These are phyloP conservation scores for Chaetura pelagica DNA, from an alignment of 2,113 vertebrate species.

Conservation along the genomic window DNA sequence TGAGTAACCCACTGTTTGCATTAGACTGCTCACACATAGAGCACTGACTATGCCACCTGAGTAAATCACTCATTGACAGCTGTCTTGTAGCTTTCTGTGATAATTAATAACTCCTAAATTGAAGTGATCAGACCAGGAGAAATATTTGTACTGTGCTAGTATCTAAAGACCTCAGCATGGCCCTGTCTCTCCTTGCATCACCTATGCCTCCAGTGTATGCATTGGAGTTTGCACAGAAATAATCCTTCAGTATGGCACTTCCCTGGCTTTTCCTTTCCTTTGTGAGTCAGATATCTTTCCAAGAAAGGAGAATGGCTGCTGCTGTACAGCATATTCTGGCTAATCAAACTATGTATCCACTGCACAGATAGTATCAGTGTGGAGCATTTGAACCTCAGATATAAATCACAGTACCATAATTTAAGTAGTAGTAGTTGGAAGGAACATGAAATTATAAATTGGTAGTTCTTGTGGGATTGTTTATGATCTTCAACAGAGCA, in stretches of 20 bases:
- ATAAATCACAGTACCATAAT: neutral
- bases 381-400: neutral
- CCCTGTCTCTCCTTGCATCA: neutral
- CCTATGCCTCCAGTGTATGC: neutral
- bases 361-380: neutral
- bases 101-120: neutral
- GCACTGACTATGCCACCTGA: neutral
- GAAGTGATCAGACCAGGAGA: neutral
- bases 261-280: neutral
- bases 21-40: neutral
- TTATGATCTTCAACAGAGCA: neutral
- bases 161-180: neutral
- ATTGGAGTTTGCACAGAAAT: neutral
- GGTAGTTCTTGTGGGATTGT: neutral
- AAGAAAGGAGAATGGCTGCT: neutral
- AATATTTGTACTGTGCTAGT: neutral
- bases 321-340: neutral
- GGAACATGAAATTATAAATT: neutral
- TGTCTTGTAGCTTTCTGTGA: neutral
- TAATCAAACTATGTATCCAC: neutral
- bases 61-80: neutral
- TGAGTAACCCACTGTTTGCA: neutral
- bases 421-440: neutral
- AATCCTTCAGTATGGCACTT: neutral
- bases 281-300: neutral